A percentile compares a stretch with the other conserved stretches of the same genome.
Evolutionary conservation across 2,888 invertebrate genomes (phyloP).

Genomic region (Yponomeuta malinellus): DNA sequence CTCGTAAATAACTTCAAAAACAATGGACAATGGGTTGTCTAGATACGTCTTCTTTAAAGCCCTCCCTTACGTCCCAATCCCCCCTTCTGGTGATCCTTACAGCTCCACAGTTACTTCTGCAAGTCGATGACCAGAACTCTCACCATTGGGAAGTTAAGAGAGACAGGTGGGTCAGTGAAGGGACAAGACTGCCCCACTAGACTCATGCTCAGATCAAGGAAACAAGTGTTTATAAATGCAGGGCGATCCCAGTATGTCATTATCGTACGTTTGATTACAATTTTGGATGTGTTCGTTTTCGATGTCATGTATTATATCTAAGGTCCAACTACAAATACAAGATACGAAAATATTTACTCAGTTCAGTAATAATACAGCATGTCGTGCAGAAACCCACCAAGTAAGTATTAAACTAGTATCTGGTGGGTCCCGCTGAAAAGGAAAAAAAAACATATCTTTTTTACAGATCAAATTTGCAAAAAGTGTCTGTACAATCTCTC

Average conservation of each 20-base stretch:
- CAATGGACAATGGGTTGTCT: conserved; percentile 74
- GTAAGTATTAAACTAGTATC: too few relatives aligned
- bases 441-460: too few relatives aligned
- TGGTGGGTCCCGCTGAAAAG: too few relatives aligned
- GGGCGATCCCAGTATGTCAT: not conserved
- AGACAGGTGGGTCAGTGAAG: conserved; percentile 10
- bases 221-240: not conserved
- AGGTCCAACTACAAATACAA: too few relatives aligned
- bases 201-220: conserved; percentile 14
- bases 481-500: too few relatives aligned
- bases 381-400: too few relatives aligned
- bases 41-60: conserved; percentile 72
- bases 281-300: too few relatives aligned
- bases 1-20: conserved; percentile 68
- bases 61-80: conserved; percentile 26
- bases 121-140: not conserved
- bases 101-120: not conserved
- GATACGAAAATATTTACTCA: too few relatives aligned
- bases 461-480: too few relatives aligned
- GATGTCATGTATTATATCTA: too few relatives aligned
- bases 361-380: too few relatives aligned
- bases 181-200: conserved; percentile 26
- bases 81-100: not conserved
- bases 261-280: too few relatives aligned
- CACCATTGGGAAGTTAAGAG: conserved; percentile 18